Conservation (phyloP, 2,888 invertebrate genomes). For the Gerris lacustris region DNA sequence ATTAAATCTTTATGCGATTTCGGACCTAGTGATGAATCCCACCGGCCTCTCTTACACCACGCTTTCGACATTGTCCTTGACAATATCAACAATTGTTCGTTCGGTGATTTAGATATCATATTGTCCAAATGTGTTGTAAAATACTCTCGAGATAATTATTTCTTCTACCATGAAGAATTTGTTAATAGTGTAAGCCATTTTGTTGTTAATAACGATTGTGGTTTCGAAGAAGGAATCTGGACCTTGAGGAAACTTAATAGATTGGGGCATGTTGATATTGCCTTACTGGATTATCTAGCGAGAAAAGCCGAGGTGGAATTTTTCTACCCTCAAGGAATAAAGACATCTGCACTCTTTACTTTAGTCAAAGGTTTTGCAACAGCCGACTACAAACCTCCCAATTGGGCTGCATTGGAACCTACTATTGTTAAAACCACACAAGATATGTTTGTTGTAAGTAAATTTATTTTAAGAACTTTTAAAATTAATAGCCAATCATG, state of each 20-base stretch:
- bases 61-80: constrained; percentile 42
- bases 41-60: constrained; percentile 43
- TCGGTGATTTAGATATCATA: constrained; percentile 42
- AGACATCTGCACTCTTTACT: constrained; percentile 39
- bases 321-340: constrained; percentile 36
- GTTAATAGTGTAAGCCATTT: constrained; percentile 45
- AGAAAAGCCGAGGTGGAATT: constrained; percentile 40
- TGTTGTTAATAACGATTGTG: constrained; percentile 42
- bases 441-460: background rate
- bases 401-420: constrained; percentile 43
- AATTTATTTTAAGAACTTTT: too few relatives aligned
- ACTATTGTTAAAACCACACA: constrained; percentile 11
- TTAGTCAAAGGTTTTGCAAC: constrained; percentile 46
- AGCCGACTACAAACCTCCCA: constrained; percentile 47
- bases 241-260: constrained; percentile 44
- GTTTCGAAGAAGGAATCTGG: constrained; percentile 42
- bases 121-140: constrained; percentile 41
- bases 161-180: constrained; percentile 50
- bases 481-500: too few relatives aligned
- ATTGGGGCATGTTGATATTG: constrained; percentile 46
- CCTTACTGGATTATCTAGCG: constrained; percentile 47
- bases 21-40: constrained; percentile 38
- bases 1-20: constrained; percentile 46
- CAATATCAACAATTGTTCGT: constrained; percentile 39
- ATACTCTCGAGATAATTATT: constrained; percentile 39